Evolutionary conservation across 2,113 vertebrate genomes (phyloP).

Genomic region (Xiphophorus couchianus): DNA sequence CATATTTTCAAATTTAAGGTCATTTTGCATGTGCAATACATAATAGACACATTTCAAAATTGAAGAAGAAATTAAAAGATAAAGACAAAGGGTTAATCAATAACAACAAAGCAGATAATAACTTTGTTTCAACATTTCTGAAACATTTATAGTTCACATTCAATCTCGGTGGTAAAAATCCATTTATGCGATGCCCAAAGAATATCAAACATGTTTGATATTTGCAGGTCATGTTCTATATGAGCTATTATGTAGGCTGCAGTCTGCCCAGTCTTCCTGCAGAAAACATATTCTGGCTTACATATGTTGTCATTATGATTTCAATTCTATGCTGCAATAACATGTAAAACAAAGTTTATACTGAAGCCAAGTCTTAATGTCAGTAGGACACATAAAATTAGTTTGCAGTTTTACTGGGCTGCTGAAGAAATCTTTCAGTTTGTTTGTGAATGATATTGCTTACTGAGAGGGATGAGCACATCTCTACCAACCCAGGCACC

Average conservation of each 20-base stretch:
- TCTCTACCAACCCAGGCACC: too few relatives aligned
- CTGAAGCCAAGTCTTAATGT: too few relatives aligned
- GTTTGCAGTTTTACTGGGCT: too few relatives aligned
- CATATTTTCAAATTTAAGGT: too few relatives aligned
- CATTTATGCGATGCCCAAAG: background rate
- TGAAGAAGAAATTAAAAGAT: background rate
- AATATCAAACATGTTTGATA: slow-evolving; percentile 58
- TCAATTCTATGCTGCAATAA: too few relatives aligned
- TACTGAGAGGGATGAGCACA: too few relatives aligned
- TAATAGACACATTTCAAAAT: background rate
- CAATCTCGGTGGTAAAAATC: slow-evolving; percentile 41
- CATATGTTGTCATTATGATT: background rate
- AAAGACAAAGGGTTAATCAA: background rate
- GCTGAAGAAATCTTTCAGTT: too few relatives aligned
- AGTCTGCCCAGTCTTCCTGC: background rate
- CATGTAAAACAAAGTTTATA: too few relatives aligned
- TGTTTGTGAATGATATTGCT: too few relatives aligned
- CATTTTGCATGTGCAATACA: too few relatives aligned
- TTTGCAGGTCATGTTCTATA: slow-evolving; percentile 29
- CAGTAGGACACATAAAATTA: too few relatives aligned
- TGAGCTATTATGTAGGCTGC: slow-evolving; percentile 1
- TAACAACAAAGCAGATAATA: slow-evolving; percentile 14
- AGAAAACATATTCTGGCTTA: slow-evolving; percentile 8
- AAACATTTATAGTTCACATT: slow-evolving; percentile 59
- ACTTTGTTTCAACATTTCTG: slow-evolving; percentile 26